phyloP scores from a whole-genome alignment of 2,797 vertebrate species.

The Acanthis flammea region DNA sequence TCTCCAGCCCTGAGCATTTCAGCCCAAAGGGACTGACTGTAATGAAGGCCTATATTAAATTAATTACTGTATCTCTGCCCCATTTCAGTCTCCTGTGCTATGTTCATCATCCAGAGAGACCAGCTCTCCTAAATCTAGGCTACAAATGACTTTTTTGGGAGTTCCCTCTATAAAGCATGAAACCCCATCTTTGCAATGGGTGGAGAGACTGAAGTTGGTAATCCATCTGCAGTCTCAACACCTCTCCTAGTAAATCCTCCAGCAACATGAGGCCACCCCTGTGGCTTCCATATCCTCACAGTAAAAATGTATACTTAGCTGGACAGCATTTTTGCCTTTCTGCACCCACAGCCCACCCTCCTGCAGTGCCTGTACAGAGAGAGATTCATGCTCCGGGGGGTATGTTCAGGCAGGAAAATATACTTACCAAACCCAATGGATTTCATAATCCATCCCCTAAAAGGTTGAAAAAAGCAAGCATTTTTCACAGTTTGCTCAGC shows the following conservation, averaged over 20 bases:
- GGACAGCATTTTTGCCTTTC: background rate
- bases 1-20: background rate
- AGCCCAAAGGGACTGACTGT: background rate
- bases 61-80: background rate
- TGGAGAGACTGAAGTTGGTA: accelerated
- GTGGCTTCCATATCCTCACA: background rate
- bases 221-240: background rate
- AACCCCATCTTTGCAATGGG: background rate
- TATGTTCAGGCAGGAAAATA: background rate
- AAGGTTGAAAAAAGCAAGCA: background rate
- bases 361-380: background rate
- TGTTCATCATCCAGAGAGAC: background rate
- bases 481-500: background rate
- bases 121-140: background rate
- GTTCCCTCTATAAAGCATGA: background rate
- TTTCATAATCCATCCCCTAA: background rate
- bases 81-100: background rate
- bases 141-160: background rate
- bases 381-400: background rate
- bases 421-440: background rate
- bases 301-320: background rate
- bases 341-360: background rate
- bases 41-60: background rate
- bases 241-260: background rate
- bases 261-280: accelerated